phyloP scores from a whole-genome alignment of 2,113 vertebrate genomes.

The Chaetura pelagica region DNA sequence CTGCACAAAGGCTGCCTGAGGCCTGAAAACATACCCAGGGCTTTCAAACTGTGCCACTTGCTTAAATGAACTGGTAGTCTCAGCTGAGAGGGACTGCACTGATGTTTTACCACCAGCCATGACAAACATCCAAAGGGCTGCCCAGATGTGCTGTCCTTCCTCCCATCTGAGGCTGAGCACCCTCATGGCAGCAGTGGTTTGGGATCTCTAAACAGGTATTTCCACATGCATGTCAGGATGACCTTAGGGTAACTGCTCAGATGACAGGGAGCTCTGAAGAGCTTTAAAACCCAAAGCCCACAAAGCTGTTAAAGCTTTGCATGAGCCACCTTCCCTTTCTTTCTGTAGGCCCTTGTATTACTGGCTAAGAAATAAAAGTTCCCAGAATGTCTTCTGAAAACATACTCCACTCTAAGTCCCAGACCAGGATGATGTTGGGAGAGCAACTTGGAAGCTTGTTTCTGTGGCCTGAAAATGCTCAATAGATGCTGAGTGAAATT shows the following conservation, averaged over 20 bases:
- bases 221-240: fast-evolving
- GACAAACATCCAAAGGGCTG: not conserved
- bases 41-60: not conserved
- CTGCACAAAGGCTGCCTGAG: not conserved
- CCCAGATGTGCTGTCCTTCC: not conserved
- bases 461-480: not conserved
- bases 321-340: not conserved
- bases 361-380: not conserved
- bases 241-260: not conserved
- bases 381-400: not conserved
- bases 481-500: not conserved
- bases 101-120: fast-evolving
- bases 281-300: not conserved
- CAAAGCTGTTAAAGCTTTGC: not conserved
- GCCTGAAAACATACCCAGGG: not conserved
- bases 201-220: not conserved
- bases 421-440: not conserved
- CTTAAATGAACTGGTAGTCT: not conserved
- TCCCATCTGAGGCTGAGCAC: not conserved
- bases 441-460: not conserved
- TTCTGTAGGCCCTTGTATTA: not conserved
- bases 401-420: not conserved
- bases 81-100: not conserved
- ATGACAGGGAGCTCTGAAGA: not conserved
- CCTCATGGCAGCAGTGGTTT: fast-evolving